A percentile compares a stretch with the other conserved stretches of the same genome.
Evolutionary conservation across 2,797 vertebrate genomes (phyloP).

Genomic region (Anas georgica): DNA sequence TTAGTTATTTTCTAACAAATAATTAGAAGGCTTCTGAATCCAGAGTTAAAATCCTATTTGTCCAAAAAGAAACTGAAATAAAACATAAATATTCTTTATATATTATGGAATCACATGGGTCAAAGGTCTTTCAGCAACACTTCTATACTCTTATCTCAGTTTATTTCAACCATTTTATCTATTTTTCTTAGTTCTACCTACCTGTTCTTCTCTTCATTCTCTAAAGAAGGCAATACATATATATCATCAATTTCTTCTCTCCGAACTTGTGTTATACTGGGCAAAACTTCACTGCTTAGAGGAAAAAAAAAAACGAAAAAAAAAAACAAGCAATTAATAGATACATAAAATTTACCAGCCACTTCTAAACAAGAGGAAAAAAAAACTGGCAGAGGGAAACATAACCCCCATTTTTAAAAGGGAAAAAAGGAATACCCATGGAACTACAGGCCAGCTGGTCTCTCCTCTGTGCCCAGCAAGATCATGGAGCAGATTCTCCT

Average conservation of each 20-base stretch:
- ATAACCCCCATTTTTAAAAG: too few relatives aligned
- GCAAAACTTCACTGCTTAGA: conserved; percentile 83
- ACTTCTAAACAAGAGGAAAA: background rate
- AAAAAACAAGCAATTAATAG: background rate
- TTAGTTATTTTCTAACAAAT: background rate
- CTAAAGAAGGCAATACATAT: conserved; percentile 87
- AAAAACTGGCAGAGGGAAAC: background rate
- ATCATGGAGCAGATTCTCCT: too few relatives aligned
- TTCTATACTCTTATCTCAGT: background rate
- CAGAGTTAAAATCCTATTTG: background rate
- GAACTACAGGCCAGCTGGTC: too few relatives aligned
- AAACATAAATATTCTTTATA: background rate
- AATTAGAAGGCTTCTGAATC: background rate
- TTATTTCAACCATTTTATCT: background rate
- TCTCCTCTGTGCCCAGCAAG: too few relatives aligned
- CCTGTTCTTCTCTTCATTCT: conserved; percentile 86
- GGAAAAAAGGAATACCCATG: too few relatives aligned
- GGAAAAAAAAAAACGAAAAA: background rate
- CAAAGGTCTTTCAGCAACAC: background rate
- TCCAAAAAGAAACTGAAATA: background rate
- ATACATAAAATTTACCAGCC: background rate
- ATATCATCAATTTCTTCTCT: conserved; percentile 89
- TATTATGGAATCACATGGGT: background rate
- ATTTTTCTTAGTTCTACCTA: conserved; percentile 63
- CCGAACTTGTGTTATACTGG: conserved; percentile 87